These are phyloP conservation scores for Lerema accius DNA, from an alignment of 1,140 invertebrate genomes.

Conservation along the genomic window DNA sequence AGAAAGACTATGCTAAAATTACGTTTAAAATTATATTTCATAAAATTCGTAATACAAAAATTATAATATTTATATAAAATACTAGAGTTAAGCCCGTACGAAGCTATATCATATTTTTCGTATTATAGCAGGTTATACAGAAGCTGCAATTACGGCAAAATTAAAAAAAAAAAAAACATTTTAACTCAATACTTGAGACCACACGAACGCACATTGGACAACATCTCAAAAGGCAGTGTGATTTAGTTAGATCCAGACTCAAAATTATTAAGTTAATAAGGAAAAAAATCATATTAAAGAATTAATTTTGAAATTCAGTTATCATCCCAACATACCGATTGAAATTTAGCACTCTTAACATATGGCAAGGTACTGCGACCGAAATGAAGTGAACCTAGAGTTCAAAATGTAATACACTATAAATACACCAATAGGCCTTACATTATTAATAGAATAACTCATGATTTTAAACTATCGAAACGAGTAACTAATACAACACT, in stretches of 20 bases:
- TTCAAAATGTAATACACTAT: background rate
- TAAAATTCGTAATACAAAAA: background rate
- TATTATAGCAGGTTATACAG: too few species aligned
- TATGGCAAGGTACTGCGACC: background rate
- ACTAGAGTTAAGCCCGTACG: background rate
- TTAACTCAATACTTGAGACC: too few species aligned
- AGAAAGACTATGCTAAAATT: conserved; percentile 14
- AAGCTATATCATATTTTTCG: background rate
- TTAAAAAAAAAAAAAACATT: too few species aligned
- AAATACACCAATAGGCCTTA: background rate
- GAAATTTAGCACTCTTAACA: background rate
- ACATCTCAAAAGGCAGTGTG: too few species aligned
- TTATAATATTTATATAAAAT: background rate
- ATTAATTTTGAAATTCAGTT: too few species aligned
- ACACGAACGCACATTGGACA: too few species aligned
- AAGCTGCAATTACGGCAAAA: too few species aligned
- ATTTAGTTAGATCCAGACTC: too few species aligned
- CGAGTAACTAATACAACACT: background rate
- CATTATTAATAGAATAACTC: background rate
- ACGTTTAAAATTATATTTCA: background rate
- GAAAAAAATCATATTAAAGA: too few species aligned
- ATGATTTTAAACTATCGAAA: background rate
- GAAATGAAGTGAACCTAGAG: too few species aligned
- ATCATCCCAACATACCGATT: too few species aligned
- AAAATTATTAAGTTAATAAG: too few species aligned